Evolutionary conservation across 2,797 vertebrate species (phyloP).

Genomic region (Microctenopoma lineatum): DNA sequence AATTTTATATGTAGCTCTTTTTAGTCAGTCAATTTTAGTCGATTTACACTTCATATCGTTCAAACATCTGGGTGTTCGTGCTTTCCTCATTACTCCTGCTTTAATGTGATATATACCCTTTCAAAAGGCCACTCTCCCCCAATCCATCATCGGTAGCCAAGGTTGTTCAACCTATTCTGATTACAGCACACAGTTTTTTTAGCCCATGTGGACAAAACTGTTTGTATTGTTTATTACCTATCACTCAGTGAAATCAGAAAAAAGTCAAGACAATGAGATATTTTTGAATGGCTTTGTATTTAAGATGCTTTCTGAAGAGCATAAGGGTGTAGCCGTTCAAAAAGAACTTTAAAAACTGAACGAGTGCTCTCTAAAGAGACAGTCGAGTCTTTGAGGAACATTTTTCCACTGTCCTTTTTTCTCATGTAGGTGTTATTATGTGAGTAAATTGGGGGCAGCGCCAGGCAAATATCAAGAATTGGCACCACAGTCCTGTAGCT

Average conservation of each 20-base stretch:
- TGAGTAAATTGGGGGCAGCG: conserved; percentile 47
- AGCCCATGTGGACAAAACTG: conserved; percentile 40
- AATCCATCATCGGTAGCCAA: conserved; percentile 81
- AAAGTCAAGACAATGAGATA: conserved; percentile 1
- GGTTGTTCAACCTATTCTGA: conserved; percentile 77
- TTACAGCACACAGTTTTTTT: conserved; percentile 74
- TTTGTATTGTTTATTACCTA: conserved; percentile 31
- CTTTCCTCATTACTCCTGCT: conserved; percentile 83
- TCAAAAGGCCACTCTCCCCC: conserved; percentile 81
- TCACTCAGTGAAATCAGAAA: conserved; percentile 25
- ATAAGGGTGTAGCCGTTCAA: conserved; percentile 6
- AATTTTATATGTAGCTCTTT: conserved; percentile 45
- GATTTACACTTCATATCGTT: conserved; percentile 74
- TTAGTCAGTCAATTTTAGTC: conserved; percentile 37
- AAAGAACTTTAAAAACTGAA: conserved; percentile 9
- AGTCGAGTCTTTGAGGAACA: conserved; percentile 9
- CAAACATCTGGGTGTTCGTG: conserved; percentile 80
- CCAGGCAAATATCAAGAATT: conserved; percentile 28
- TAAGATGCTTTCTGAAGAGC: background rate
- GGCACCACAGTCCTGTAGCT: conserved; percentile 16
- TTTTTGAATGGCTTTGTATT: background rate
- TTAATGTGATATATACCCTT: conserved; percentile 86
- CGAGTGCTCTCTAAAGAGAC: conserved; percentile 6
- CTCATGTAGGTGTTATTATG: conserved; percentile 32
- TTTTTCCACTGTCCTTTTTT: conserved; percentile 16